phyloP scores from a whole-genome alignment of 1,140 invertebrate species.

The Acyrthosiphon pisum region DNA sequence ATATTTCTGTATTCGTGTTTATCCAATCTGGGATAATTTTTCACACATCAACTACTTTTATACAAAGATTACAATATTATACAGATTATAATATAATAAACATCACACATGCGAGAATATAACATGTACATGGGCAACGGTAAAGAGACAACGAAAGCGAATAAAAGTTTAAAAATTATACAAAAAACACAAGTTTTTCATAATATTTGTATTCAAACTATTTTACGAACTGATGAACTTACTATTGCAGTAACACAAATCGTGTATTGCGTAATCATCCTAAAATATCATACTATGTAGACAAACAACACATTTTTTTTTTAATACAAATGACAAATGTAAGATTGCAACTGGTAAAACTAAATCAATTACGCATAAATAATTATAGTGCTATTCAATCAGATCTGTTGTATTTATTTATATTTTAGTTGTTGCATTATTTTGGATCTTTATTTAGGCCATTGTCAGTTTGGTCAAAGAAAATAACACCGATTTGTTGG shows the following conservation, averaged over 20 bases:
- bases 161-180: background rate
- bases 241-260: background rate
- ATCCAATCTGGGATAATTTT: constrained; percentile 4
- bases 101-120: background rate
- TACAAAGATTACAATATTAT: background rate
- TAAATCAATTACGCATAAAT: background rate
- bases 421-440: background rate
- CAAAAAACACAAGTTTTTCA: background rate
- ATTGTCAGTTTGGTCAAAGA: background rate
- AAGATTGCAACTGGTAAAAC: background rate
- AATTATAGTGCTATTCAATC: background rate
- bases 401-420: background rate
- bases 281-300: background rate
- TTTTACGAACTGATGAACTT: background rate
- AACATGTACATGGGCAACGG: background rate
- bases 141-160: background rate
- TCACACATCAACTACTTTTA: background rate
- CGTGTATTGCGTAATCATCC: background rate
- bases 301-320: background rate
- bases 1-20: background rate
- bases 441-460: background rate
- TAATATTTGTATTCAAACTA: background rate
- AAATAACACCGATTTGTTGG: background rate
- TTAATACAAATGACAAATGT: background rate
- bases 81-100: constrained; percentile 1